These are phyloP conservation scores for Papilio aristodemus DNA, from an alignment of 1,140 invertebrate species.

Conservation along the genomic window DNA sequence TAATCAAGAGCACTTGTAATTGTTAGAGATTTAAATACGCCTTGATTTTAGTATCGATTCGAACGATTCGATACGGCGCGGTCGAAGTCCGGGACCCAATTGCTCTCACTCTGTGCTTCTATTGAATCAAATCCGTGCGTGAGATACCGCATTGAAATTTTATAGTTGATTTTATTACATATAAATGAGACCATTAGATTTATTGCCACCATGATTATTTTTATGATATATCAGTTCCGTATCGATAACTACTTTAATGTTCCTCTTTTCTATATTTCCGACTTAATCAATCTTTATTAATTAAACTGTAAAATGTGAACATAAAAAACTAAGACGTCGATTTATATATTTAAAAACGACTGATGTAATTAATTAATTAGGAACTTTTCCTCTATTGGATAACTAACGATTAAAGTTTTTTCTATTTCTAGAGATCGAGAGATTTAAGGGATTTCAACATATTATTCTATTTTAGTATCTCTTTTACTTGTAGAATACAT, in stretches of 20 bases:
- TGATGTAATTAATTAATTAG: not conserved
- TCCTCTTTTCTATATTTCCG: not conserved
- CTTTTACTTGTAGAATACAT: no score
- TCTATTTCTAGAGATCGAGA: no score
- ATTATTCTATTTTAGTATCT: no score
- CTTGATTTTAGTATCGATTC: conserved; percentile 62
- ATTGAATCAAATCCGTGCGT: conserved; percentile 64
- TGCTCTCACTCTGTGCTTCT: conserved; percentile 64
- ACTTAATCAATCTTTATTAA: conserved; percentile 39
- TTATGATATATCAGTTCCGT: conserved; percentile 60
- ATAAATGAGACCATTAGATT: conserved; percentile 76
- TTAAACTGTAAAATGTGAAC: conserved; percentile 45
- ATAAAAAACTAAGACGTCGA: conserved; percentile 35
- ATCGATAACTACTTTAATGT: conserved; percentile 30
- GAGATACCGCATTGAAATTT: conserved; percentile 70
- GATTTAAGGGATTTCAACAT: no score
- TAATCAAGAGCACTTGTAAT: conserved; percentile 27
- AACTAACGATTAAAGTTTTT: not conserved
- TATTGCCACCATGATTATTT: conserved; percentile 69
- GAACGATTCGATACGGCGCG: conserved; percentile 69
- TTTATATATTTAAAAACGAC: conserved; percentile 37
- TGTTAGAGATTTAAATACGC: conserved; percentile 37
- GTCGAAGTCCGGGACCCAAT: conserved; percentile 63
- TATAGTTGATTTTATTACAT: conserved; percentile 73
- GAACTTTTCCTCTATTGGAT: not conserved